These are phyloP conservation scores for Nasonovia ribisnigri DNA, from an alignment of 2,888 invertebrate genomes.

Conservation along the genomic window DNA sequence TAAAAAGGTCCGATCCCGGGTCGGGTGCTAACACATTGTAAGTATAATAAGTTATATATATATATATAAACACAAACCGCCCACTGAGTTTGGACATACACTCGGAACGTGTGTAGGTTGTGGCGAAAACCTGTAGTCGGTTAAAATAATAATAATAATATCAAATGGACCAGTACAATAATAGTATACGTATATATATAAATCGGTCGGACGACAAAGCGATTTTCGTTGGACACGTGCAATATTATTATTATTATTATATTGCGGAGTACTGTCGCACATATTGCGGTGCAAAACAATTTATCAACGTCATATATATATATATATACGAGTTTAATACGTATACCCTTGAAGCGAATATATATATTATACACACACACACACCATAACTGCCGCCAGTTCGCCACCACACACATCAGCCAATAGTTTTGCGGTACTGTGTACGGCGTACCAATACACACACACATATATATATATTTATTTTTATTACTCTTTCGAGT, in stretches of 20 bases:
- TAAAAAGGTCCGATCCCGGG: background rate
- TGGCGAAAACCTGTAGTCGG: conserved; percentile 36
- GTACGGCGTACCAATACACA: background rate
- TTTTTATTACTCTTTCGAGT: background rate
- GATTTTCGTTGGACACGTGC: conserved; percentile 29
- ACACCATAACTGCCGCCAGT: background rate
- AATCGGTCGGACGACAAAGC: conserved; percentile 26
- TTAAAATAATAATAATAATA: conserved; percentile 29
- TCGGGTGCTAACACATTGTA: conserved; percentile 28
- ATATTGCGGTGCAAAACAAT: conserved; percentile 26
- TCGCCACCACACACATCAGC: background rate
- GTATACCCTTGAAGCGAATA: conserved; percentile 50
- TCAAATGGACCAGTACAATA: conserved; percentile 45
- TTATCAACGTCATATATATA: background rate
- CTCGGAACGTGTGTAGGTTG: background rate
- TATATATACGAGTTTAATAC: background rate
- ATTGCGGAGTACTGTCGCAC: background rate
- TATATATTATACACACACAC: background rate
- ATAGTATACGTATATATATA: background rate
- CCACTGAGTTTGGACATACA: conserved; percentile 26
- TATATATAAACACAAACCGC: background rate
- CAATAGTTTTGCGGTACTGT: background rate
- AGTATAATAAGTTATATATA: background rate
- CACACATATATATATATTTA: background rate
- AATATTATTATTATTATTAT: conserved; percentile 5